These are phyloP conservation scores for Drosophila sp. DNA, from an alignment of 1,140 invertebrate genomes.

Conservation along the genomic window DNA sequence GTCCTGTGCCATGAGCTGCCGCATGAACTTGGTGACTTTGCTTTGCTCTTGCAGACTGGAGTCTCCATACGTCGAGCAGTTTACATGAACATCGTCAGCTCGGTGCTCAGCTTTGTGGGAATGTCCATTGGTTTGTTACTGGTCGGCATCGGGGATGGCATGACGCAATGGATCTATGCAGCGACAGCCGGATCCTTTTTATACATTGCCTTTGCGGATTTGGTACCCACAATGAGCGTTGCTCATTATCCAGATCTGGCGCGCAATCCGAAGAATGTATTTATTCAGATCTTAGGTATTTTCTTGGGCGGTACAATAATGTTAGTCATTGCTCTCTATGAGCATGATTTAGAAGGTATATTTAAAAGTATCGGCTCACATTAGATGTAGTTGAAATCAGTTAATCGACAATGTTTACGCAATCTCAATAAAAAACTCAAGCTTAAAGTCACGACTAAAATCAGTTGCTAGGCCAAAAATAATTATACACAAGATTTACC, in stretches of 20 bases:
- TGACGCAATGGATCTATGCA: constrained; percentile 91
- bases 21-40: constrained; percentile 93
- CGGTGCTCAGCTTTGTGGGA: constrained; percentile 90
- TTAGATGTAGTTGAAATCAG: neutral
- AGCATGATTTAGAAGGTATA: constrained; percentile 88
- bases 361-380: constrained; percentile 77
- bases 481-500: neutral
- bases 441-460: neutral
- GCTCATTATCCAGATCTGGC: constrained; percentile 82
- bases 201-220: constrained; percentile 92
- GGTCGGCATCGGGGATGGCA: constrained; percentile 88
- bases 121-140: constrained; percentile 90
- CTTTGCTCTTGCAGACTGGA: constrained; percentile 90
- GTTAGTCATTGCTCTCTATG: constrained; percentile 90
- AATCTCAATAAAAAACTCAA: constrained; percentile 36
- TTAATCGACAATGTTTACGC: constrained; percentile 2
- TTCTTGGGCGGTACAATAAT: constrained; percentile 89
- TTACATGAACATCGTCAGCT: constrained; percentile 90
- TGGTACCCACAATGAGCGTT: constrained; percentile 88
- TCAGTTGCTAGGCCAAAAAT: too few species aligned
- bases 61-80: constrained; percentile 90
- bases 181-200: constrained; percentile 92
- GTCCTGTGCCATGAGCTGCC: constrained; percentile 93
- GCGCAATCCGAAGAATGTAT: constrained; percentile 74
- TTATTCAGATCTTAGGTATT: constrained; percentile 89